These are phyloP conservation scores for Melozone crissalis DNA, from an alignment of 2,113 vertebrate species.

Conservation along the genomic window DNA sequence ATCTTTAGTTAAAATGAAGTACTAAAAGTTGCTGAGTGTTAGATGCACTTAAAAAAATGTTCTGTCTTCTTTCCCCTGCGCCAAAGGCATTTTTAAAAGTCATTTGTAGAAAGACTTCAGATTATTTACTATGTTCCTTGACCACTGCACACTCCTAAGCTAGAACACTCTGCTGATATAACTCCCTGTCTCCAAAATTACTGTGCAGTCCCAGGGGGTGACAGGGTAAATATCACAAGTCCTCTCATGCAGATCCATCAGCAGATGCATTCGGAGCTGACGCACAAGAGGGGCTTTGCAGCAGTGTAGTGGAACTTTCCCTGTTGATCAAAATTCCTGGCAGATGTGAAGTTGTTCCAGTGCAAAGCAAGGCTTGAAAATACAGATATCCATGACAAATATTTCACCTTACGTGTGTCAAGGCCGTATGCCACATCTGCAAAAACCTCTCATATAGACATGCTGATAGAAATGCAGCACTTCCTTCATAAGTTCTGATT, in stretches of 20 bases:
- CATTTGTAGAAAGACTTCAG: background rate
- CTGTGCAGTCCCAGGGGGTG: background rate
- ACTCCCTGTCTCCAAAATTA: conserved; percentile 6
- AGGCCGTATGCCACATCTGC: background rate
- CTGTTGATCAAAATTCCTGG: background rate
- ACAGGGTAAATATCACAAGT: conserved; percentile 10
- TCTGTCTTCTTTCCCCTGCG: background rate
- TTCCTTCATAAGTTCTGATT: background rate
- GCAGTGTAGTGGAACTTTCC: background rate
- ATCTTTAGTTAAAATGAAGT: background rate
- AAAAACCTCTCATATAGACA: background rate
- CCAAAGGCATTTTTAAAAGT: background rate
- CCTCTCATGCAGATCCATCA: conserved; percentile 32
- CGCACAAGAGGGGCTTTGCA: background rate
- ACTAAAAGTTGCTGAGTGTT: background rate
- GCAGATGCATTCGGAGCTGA: conserved; percentile 10
- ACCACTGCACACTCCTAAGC: background rate
- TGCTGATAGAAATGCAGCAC: background rate
- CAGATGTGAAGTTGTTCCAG: background rate
- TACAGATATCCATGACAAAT: background rate
- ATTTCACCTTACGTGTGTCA: background rate
- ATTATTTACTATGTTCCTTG: conserved; percentile 16
- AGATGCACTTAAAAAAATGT: background rate
- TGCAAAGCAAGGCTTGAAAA: background rate
- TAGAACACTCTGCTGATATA: background rate